phyloP scores from a whole-genome alignment of 1,140 invertebrate species.

The Gonioctena quinquepunctata region DNA sequence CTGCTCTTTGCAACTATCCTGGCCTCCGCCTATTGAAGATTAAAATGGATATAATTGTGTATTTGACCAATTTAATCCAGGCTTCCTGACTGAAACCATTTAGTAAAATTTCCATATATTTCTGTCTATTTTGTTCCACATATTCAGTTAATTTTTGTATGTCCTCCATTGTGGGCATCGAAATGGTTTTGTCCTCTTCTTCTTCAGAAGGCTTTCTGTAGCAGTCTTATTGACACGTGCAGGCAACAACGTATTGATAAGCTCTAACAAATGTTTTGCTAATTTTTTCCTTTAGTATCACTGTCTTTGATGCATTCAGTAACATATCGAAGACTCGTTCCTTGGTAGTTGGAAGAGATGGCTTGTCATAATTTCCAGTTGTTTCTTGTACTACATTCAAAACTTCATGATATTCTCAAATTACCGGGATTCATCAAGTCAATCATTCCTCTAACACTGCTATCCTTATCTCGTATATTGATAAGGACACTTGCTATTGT shows the following conservation, averaged over 20 bases:
- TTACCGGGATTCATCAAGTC: not conserved
- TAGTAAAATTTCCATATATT: not conserved
- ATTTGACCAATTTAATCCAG: not conserved
- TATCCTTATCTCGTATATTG: not conserved
- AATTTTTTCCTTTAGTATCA: not conserved
- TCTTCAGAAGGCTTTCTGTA: not conserved
- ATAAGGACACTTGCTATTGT: not conserved
- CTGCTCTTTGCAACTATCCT: not conserved
- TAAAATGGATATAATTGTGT: not conserved
- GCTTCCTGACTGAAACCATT: not conserved
- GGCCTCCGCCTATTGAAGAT: not conserved
- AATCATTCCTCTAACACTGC: not conserved
- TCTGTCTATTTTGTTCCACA: not conserved
- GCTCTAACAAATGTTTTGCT: not conserved
- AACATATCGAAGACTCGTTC: not conserved
- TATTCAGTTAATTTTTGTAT: not conserved
- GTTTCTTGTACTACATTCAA: not conserved
- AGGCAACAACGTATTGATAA: not conserved
- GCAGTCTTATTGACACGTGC: not conserved
- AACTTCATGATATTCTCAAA: not conserved
- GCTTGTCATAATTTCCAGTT: not conserved
- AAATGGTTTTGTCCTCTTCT: not conserved
- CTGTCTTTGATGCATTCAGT: not conserved
- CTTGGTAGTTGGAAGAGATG: not conserved
- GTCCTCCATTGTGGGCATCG: not conserved